phyloP scores from a whole-genome alignment of 2,888 invertebrate genomes.

The Gortyna flavago region DNA sequence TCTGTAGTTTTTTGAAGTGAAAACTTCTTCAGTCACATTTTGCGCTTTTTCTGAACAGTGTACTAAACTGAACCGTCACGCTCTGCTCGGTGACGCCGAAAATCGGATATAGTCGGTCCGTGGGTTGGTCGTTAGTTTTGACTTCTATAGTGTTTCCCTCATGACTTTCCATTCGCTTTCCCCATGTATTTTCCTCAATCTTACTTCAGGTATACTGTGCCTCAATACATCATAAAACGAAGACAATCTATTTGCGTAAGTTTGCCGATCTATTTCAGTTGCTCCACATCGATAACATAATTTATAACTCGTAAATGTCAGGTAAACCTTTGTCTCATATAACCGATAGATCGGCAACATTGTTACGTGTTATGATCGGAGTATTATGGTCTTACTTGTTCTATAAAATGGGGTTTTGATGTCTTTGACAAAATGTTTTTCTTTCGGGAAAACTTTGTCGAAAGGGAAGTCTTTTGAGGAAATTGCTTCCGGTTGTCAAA shows the following conservation, averaged over 20 bases:
- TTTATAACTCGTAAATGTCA: conserved; percentile 58
- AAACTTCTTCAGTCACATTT: background rate
- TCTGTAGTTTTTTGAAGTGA: background rate
- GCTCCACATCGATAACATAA: conserved; percentile 58
- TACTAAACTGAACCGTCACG: background rate
- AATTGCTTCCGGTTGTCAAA: conserved; percentile 7
- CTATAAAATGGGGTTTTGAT: background rate
- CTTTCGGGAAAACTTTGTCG: background rate
- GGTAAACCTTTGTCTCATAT: conserved; percentile 45
- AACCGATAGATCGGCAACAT: conserved; percentile 14
- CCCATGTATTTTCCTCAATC: background rate
- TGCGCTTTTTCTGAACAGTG: background rate
- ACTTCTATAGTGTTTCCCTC: background rate
- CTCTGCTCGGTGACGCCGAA: background rate
- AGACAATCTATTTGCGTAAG: conserved; percentile 61
- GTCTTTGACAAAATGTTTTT: background rate
- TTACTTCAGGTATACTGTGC: conserved; percentile 7
- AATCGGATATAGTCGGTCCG: background rate
- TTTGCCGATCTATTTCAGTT: conserved; percentile 58
- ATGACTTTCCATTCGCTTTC: background rate
- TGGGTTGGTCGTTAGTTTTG: background rate
- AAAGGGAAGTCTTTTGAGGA: background rate
- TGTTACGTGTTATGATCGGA: conserved; percentile 25
- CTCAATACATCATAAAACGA: conserved; percentile 37
- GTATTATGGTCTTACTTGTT: background rate